Evolutionary conservation across 1,140 invertebrate species (phyloP).

Genomic region (Chlorops oryzae): DNA sequence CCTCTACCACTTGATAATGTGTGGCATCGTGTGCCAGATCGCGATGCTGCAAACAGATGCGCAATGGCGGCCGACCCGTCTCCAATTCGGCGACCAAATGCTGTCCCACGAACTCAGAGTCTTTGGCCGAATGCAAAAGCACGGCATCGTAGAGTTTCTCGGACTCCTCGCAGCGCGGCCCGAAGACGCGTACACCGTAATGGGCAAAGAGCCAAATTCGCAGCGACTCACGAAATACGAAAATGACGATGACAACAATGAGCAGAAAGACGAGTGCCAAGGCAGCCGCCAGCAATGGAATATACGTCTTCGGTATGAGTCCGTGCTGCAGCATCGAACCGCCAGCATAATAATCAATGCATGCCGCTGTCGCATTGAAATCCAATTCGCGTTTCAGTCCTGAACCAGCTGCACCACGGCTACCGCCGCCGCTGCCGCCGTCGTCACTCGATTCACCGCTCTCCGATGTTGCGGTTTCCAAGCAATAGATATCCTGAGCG

Average conservation of each 20-base stretch:
- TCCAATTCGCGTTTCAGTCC: constrained; percentile 60
- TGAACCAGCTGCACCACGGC: constrained; percentile 37
- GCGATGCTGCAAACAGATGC: constrained; percentile 79
- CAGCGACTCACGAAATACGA: constrained; percentile 76
- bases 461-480: constrained; percentile 60
- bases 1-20: constrained; percentile 69
- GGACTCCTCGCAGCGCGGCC: constrained; percentile 60
- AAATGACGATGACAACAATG: constrained; percentile 66
- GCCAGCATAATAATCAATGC: constrained; percentile 75
- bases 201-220: constrained; percentile 81
- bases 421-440: constrained; percentile 47
- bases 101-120: constrained; percentile 81
- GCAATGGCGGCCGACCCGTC: constrained; percentile 62
- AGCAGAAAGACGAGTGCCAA: constrained; percentile 66
- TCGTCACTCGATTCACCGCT: constrained; percentile 34
- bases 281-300: constrained; percentile 75
- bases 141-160: constrained; percentile 89
- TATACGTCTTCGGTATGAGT: constrained; percentile 74
- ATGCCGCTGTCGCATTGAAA: constrained; percentile 69
- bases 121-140: constrained; percentile 86
- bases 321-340: constrained; percentile 77
- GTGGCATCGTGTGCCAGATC: constrained; percentile 60
- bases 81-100: constrained; percentile 78
- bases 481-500: constrained; percentile 70
- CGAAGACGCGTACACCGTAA: constrained; percentile 75